phyloP scores from a whole-genome alignment of 2,888 invertebrate genomes.

The Aquatica leii region DNA sequence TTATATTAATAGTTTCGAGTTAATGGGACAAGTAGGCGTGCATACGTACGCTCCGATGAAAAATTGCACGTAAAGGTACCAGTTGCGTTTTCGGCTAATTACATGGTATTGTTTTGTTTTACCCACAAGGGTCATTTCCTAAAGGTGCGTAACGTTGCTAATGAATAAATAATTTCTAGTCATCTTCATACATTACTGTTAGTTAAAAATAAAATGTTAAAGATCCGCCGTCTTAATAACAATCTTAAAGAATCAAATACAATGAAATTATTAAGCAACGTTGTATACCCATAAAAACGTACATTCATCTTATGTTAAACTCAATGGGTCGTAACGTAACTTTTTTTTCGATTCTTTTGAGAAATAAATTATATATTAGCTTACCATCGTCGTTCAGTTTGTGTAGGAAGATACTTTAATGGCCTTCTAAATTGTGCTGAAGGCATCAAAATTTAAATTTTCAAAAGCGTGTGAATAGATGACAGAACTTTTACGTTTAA shows the following conservation, averaged over 20 bases:
- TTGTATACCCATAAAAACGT: constrained; percentile 6
- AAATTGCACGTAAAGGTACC: constrained; percentile 22
- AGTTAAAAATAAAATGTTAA: neutral
- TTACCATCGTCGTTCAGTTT: constrained; percentile 3
- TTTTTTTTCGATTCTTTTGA: constrained; percentile 7
- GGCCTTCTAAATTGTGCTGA: constrained; percentile 8
- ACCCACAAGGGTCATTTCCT: constrained; percentile 10
- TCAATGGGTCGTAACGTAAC: constrained; percentile 8
- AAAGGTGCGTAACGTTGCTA: constrained; percentile 6
- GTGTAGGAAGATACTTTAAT: constrained; percentile 11
- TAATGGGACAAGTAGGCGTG: constrained; percentile 20
- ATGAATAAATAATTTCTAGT: constrained; percentile 15
- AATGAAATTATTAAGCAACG: constrained; percentile 8
- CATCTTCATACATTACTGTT: neutral
- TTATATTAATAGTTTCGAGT: constrained; percentile 16
- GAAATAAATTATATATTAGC: constrained; percentile 12
- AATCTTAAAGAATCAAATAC: constrained; percentile 7
- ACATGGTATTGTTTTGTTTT: constrained; percentile 8
- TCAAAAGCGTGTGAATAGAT: constrained; percentile 9
- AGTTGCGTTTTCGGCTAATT: constrained; percentile 14
- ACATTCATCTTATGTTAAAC: constrained; percentile 8
- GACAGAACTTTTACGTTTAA: too few relatives aligned
- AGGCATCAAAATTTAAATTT: constrained; percentile 8
- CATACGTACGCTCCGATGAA: constrained; percentile 10
- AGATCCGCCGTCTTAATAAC: neutral